Evolutionary conservation across 2,113 vertebrate genomes (phyloP).

Genomic region (Sylvia atricapilla): DNA sequence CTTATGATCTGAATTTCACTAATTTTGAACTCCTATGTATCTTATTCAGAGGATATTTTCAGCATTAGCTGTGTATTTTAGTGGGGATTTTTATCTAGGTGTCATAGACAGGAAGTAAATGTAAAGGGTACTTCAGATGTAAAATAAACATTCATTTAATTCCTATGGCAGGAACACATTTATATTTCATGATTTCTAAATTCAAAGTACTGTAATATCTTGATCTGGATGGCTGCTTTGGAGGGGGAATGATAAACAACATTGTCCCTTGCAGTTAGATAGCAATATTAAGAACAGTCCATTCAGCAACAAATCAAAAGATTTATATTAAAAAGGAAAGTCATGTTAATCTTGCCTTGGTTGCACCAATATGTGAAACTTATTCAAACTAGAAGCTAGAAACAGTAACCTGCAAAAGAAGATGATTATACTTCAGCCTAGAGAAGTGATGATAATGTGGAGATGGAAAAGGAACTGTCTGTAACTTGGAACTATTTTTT

Average conservation of each 20-base stretch:
- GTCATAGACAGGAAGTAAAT: constrained; percentile 1
- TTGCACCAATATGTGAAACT: constrained; percentile 39
- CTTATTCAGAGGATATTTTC: neutral
- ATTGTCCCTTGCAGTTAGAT: constrained; percentile 56
- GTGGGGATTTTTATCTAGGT: neutral
- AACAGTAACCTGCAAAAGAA: constrained; percentile 27
- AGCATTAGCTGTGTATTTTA: neutral
- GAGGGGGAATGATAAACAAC: constrained; percentile 56
- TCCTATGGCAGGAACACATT: constrained; percentile 45
- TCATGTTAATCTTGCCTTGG: constrained; percentile 49
- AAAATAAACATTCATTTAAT: constrained; percentile 53
- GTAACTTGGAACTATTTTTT: constrained; percentile 31
- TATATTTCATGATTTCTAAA: constrained; percentile 67
- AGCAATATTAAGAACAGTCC: constrained; percentile 45
- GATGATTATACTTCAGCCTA: neutral
- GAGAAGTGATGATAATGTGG: neutral
- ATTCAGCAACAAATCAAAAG: constrained; percentile 66
- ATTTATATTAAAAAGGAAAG: constrained; percentile 58
- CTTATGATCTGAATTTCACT: neutral
- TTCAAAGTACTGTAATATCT: constrained; percentile 46
- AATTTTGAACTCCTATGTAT: neutral
- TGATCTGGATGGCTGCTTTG: constrained; percentile 52
- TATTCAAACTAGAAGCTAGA: constrained; percentile 39
- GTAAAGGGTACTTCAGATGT: constrained; percentile 22
- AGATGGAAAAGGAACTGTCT: neutral